Base-by-base conservation (phyloP, 2,888 invertebrate genomes). In the Barypeithes pellucidus region DNA sequence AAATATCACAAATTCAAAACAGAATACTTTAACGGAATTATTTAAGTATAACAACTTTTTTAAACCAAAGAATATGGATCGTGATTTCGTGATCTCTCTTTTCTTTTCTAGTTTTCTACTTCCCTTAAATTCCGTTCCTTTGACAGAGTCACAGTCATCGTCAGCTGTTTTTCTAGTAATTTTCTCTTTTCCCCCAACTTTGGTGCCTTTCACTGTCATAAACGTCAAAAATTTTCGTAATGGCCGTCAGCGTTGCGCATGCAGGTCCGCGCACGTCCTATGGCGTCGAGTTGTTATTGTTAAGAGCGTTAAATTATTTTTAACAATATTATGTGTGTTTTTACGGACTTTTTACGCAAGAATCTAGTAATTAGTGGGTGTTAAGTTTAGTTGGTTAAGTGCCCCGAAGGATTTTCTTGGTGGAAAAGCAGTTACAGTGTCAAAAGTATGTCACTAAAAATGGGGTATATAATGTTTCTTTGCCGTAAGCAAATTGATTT, bases 221-320 rank as follows among this genome's bases (percentile, higher is more conserved):
- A 54, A 59, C 77, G 80, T 80, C 80, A 79, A 79, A 76, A 71
- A 67, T 75, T 79, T 79, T 76, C 77, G 76, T 77, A 76, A 77
- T 75, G 75, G 78, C 79, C 80, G 74, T 72, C 75, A 70, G 57
- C 67, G 75, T 62, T 80, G 82, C 82, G 82, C 82, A 82, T 72
- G 90, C 91, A 39, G 91, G 90, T 81, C 90, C 90, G 90, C 90
- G 92, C 92, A 95, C 94, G 95, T 94, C 95, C 96, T 96, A 97
- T 97, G 96, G 96, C 96, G 95, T 93, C 95, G 93, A 85, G 95
- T 95, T 97, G 96, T 96, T 96, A 95, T 96, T 96, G 96, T 96
- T 96, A 94, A 94, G 94, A 94, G 93, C 92, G 93, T 93, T 89
- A 90, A 90, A 89, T 89, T 90, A 90, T 90, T 90, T 90, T 88